These are phyloP conservation scores for Philaethria dido DNA, from an alignment of 2,888 invertebrate genomes.

Conservation along the genomic window DNA sequence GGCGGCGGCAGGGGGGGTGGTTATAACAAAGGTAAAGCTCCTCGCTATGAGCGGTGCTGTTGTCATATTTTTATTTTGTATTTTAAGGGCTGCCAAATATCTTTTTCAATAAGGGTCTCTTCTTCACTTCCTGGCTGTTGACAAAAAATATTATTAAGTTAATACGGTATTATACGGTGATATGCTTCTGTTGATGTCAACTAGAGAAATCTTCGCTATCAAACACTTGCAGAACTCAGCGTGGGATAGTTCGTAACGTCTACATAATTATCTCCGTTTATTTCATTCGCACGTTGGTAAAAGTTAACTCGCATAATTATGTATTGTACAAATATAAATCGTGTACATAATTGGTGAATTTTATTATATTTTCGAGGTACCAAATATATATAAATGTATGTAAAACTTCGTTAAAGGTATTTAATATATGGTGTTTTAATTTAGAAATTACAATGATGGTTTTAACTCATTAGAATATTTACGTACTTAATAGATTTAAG, in stretches of 20 bases:
- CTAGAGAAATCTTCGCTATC: neutral
- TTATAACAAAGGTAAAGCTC: conserved; percentile 98
- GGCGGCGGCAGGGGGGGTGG: conserved; percentile 97
- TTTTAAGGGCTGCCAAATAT: conserved; percentile 80
- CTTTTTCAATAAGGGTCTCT: conserved; percentile 28
- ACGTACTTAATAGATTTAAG: conserved; percentile 12
- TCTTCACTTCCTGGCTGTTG: conserved; percentile 58
- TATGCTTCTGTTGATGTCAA: conserved; percentile 1
- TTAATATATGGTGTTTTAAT: conserved; percentile 3
- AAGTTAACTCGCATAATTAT: conserved; percentile 1
- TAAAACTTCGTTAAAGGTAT: neutral
- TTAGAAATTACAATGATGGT: neutral
- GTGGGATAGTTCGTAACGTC: conserved; percentile 5
- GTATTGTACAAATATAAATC: conserved; percentile 3
- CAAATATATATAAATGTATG: conserved; percentile 5
- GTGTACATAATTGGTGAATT: conserved; percentile 10
- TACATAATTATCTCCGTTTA: neutral
- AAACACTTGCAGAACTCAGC: neutral
- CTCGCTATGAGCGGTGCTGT: conserved; percentile 89
- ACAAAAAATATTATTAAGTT: conserved; percentile 46
- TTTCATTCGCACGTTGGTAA: neutral
- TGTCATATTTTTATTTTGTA: conserved; percentile 84
- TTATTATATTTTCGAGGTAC: neutral
- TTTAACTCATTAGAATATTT: neutral
- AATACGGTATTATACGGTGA: neutral